Conservation (phyloP, 2,888 invertebrate genomes). For the Apotomis capreana region DNA sequence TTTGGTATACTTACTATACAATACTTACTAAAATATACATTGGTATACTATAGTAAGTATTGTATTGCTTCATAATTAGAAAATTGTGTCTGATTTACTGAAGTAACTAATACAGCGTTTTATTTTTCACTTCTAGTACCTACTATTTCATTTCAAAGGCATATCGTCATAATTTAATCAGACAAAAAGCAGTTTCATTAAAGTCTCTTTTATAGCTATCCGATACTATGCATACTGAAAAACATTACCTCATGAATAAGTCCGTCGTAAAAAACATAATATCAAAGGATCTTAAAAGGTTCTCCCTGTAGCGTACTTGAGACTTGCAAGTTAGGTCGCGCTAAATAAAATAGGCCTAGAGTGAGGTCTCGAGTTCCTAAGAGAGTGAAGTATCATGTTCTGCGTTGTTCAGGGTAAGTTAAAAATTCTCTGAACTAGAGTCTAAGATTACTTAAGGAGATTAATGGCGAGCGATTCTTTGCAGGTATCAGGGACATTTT, state of each 20-base stretch:
- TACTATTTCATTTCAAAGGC: too few species aligned
- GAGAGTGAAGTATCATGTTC: constrained; percentile 37
- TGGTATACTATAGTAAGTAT: too few species aligned
- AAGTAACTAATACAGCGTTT: too few species aligned
- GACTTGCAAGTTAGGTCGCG: constrained; percentile 26
- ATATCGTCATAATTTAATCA: too few species aligned
- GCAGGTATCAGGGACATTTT: not conserved
- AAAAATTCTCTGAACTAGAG: constrained; percentile 4
- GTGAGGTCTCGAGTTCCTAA: constrained; percentile 30
- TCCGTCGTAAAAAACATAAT: not conserved
- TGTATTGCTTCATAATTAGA: too few species aligned
- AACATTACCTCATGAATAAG: not conserved
- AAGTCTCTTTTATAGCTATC: too few species aligned
- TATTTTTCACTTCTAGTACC: too few species aligned
- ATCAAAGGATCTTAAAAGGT: constrained; percentile 11
- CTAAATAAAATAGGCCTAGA: constrained; percentile 33
- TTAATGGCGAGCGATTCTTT: not conserved
- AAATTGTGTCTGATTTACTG: too few species aligned
- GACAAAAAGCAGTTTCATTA: too few species aligned
- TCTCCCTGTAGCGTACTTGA: constrained; percentile 22
- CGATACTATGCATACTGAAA: not conserved
- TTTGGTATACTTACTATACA: too few species aligned
- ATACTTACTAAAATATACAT: too few species aligned
- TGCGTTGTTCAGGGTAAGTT: constrained; percentile 9
- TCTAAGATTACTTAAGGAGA: not conserved